These are phyloP conservation scores for Bradypus variegatus DNA, from an alignment of 2,797 vertebrate species.

Conservation along the genomic window DNA sequence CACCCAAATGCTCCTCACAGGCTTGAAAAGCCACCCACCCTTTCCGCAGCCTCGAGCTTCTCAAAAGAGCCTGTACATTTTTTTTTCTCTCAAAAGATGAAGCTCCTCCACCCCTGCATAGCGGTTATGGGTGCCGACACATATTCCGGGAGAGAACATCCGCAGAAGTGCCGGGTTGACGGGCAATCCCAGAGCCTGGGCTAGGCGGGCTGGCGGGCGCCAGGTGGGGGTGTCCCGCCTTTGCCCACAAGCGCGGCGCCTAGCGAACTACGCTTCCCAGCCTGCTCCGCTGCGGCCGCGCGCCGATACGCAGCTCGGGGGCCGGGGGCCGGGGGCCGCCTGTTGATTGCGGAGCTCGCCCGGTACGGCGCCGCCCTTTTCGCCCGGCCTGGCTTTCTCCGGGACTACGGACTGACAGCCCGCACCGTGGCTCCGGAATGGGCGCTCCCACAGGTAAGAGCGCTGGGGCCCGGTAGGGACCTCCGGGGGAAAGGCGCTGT, in stretches of 20 bases:
- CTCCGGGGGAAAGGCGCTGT: neutral
- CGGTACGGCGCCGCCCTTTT: constrained; percentile 44
- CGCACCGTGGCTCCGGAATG: constrained; percentile 26
- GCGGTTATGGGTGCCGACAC: no score
- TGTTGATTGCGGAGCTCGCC: constrained; percentile 40
- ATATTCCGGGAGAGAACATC: neutral
- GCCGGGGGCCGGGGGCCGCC: constrained; percentile 37
- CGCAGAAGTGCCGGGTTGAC: rapidly evolving
- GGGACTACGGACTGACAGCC: neutral
- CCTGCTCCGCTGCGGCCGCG: constrained; percentile 65
- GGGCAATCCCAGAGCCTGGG: neutral
- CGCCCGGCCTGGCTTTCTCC: neutral
- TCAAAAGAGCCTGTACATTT: neutral
- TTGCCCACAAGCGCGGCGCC: neutral
- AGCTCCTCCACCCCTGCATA: neutral
- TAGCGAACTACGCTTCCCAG: constrained; percentile 73
- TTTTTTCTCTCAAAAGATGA: neutral
- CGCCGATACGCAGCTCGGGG: constrained; percentile 49
- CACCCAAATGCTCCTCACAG: neutral
- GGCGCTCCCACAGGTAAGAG: constrained; percentile 30
- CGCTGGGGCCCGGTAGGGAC: neutral
- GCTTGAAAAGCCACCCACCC: neutral
- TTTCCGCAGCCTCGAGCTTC: neutral
- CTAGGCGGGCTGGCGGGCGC: neutral
- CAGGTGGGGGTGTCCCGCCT: neutral